These are phyloP conservation scores for Troides helena DNA, from an alignment of 2,888 invertebrate genomes.

Conservation along the genomic window DNA sequence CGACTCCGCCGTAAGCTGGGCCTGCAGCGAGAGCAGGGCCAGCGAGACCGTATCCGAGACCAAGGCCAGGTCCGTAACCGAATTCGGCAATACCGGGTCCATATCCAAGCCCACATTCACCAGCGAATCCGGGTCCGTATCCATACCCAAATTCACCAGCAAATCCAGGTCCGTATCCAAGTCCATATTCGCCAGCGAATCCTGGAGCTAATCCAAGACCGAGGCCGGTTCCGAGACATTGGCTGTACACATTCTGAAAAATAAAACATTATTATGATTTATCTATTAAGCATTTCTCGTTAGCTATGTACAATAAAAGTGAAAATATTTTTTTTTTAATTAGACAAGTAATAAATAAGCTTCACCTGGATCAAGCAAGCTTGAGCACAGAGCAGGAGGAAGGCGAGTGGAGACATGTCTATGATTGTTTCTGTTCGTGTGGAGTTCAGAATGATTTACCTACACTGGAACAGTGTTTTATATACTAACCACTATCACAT, in stretches of 20 bases:
- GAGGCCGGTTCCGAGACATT: constrained; percentile 7
- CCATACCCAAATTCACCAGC: constrained; percentile 11
- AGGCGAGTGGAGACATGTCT: constrained; percentile 43
- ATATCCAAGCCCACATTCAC: constrained; percentile 9
- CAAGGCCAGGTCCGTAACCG: constrained; percentile 17
- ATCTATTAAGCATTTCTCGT: neutral
- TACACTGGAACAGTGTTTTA: neutral
- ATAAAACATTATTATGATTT: neutral
- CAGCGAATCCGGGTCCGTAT: constrained; percentile 4
- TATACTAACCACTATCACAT: constrained; percentile 6
- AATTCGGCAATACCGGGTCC: constrained; percentile 13
- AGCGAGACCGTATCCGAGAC: constrained; percentile 16
- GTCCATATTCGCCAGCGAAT: neutral
- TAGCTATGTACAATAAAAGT: too few relatives aligned
- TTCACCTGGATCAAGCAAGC: constrained; percentile 49
- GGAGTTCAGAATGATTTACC: constrained; percentile 3
- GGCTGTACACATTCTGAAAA: constrained; percentile 11
- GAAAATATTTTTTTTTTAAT: neutral
- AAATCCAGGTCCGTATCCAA: constrained; percentile 7
- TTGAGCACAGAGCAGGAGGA: constrained; percentile 46
- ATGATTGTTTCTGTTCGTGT: constrained; percentile 26
- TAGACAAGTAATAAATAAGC: neutral
- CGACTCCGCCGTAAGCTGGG: constrained; percentile 35
- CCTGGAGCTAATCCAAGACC: constrained; percentile 11
- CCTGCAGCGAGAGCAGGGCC: neutral